These are phyloP conservation scores for Prionace glauca DNA, from an alignment of 2,797 vertebrate species.

Conservation along the genomic window DNA sequence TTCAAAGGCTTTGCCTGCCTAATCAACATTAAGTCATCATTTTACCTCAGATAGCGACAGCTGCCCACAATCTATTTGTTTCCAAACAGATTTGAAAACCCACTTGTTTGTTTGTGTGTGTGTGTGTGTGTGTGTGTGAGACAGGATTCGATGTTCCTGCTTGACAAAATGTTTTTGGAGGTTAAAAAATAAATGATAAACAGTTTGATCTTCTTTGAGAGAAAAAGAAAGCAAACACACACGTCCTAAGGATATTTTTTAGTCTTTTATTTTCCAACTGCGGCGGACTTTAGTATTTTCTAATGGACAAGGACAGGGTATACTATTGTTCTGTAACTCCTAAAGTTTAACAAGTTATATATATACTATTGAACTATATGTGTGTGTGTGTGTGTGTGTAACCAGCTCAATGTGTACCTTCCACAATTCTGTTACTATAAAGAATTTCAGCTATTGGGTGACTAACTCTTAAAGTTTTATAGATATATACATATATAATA, in stretches of 20 bases:
- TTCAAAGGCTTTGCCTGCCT: constrained; percentile 68
- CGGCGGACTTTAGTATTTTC: background rate
- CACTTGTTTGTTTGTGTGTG: constrained; percentile 42
- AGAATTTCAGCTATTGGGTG: too few species aligned
- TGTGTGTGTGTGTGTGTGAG: background rate
- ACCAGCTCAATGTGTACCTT: constrained; percentile 42
- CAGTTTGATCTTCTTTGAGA: background rate
- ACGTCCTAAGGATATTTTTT: background rate
- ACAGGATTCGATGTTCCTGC: constrained; percentile 54
- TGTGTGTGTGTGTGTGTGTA: constrained; percentile 33
- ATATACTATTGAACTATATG: too few species aligned
- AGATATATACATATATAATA: too few species aligned
- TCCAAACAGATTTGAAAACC: constrained; percentile 65
- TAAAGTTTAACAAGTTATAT: too few species aligned
- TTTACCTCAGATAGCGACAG: constrained; percentile 61
- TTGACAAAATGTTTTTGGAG: constrained; percentile 46
- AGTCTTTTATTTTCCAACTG: background rate
- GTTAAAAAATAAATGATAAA: constrained; percentile 15
- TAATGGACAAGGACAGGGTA: background rate
- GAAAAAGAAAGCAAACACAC: background rate
- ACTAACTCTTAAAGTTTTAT: too few species aligned
- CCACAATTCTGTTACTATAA: too few species aligned
- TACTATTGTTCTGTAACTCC: background rate
- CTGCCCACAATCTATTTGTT: constrained; percentile 71
- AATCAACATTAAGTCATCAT: constrained; percentile 72